Evolutionary conservation across 2,113 vertebrate species (phyloP), one percentile per base, ranked within the genome.

Genomic region (Ginglymostoma cirratum): DNA sequence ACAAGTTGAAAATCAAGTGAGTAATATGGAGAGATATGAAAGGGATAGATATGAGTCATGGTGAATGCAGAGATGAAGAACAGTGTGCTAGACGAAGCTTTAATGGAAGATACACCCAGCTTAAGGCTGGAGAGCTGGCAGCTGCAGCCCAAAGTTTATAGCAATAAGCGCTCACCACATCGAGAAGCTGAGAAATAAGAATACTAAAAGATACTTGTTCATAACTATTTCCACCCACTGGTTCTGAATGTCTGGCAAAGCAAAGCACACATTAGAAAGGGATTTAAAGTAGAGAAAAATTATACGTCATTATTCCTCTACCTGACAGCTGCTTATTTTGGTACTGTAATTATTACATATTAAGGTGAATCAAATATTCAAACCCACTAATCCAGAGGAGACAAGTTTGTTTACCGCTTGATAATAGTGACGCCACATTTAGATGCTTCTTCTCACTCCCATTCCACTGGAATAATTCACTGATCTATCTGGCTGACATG

Each of bases 251-350:
- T 38, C 61, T 93, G 89, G 89, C 61, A 93, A 19, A 67, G 61
- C 89, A 66, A 93, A 93, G 89, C 89, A 65, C 55, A 92, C 66
- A 23, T 92, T 92, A 93, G n/a, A 23, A 45, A 83, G 80, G n/a
- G 61, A 38, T 66, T 92, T 93, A 66, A 66, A 38, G 61, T 65
- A 7, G 19, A 38, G 61, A 65, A 66, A 93, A 65, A 93, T 93
- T 93, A 93, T 65, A 38, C 61, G 38, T 93, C 61, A 93, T 93
- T 93, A 93, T 61, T 38, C n/a, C n/a, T 93, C 19, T 66, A 93
- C 34, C 61, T 66, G 89, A 93, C 89, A 93, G 89, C 89, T 93
- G 89, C 65, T 93, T 93, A 93, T 66, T 92, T 93, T 93, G 89
- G 89, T 23, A 93, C 61, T 38, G 61, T 93, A 93, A 93, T 93